Evolutionary conservation across 1,140 invertebrate species (phyloP).

Genomic region (Diabrotica virgifera): DNA sequence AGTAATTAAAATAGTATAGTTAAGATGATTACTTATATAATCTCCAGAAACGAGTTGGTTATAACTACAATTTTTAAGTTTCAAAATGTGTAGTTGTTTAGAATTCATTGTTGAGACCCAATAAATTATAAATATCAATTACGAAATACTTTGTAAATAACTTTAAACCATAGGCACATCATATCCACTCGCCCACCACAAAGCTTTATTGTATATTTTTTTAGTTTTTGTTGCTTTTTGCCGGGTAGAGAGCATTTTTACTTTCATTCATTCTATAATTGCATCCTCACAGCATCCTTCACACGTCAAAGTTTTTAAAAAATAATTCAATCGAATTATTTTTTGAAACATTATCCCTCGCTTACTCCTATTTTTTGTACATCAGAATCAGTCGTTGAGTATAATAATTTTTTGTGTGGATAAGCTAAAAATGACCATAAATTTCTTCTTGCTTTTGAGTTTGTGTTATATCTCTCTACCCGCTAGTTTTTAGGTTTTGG

Average conservation of each 20-base stretch:
- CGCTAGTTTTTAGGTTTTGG: slow-evolving; percentile 34
- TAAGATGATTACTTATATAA: no score
- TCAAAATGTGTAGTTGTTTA: no score
- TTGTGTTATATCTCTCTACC: slow-evolving; percentile 44
- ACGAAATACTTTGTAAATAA: no score
- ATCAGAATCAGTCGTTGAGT: slow-evolving; percentile 42
- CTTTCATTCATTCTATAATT: not conserved
- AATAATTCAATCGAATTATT: not conserved
- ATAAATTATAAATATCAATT: no score
- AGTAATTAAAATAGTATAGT: no score
- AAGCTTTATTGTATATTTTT: not conserved
- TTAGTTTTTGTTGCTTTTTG: slow-evolving; percentile 42
- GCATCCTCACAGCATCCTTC: not conserved
- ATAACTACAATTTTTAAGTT: no score
- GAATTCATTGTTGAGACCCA: no score
- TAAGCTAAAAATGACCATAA: not conserved
- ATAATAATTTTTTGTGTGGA: slow-evolving; percentile 39
- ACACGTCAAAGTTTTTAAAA: not conserved
- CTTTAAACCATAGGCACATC: no score
- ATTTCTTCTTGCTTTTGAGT: slow-evolving; percentile 14
- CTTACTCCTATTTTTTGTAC: slow-evolving; percentile 14
- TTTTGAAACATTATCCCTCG: slow-evolving; percentile 5
- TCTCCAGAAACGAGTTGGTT: no score
- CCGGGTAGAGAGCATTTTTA: slow-evolving; percentile 63
- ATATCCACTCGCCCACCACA: no score